These are phyloP conservation scores for Penaeus japonicus DNA, from an alignment of 1,140 invertebrate species.

Conservation along the genomic window DNA sequence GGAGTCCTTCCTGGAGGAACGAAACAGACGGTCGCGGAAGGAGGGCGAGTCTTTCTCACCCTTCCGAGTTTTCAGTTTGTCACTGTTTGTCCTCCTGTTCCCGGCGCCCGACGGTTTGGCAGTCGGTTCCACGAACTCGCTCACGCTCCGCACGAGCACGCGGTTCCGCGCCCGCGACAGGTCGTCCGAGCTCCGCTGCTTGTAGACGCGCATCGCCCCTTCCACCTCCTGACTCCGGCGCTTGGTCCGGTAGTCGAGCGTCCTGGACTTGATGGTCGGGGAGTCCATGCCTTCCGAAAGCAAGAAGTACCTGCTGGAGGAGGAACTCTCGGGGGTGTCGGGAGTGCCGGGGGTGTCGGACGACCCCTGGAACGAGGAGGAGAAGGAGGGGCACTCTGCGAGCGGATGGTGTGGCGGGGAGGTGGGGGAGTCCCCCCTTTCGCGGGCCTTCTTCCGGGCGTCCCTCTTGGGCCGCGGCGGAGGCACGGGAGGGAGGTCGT, in stretches of 20 bases:
- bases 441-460: neutral
- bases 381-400: neutral
- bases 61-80: neutral
- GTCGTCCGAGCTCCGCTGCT: neutral
- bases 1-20: neutral
- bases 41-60: neutral
- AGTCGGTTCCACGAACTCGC: neutral
- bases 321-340: neutral
- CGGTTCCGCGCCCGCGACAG: neutral
- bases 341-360: neutral
- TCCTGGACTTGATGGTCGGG: neutral
- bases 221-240: neutral
- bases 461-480: conserved; percentile 25
- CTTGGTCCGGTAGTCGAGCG: neutral
- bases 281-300: too few species aligned
- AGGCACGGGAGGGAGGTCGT: neutral
- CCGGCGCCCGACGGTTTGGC: neutral
- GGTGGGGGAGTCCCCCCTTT: neutral
- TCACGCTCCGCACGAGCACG: neutral
- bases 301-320: neutral
- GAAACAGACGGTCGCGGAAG: neutral
- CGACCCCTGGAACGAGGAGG: neutral
- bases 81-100: neutral
- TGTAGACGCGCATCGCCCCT: neutral
- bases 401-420: neutral